phyloP scores from a whole-genome alignment of 2,113 vertebrate genomes.

The Dascyllus trimaculatus region DNA sequence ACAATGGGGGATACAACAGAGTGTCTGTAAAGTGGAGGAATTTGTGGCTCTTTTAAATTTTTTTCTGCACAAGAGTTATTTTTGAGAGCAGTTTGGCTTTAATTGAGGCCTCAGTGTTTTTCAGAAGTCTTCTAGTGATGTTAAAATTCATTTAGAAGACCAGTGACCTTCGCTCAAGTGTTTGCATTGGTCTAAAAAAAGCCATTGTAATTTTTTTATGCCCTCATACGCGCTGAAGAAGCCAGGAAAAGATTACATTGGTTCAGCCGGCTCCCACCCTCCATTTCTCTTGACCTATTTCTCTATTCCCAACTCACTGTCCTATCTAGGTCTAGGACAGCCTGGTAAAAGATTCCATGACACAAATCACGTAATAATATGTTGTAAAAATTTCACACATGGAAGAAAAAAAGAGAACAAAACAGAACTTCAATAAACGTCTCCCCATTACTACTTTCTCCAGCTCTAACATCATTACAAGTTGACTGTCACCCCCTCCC shows the following conservation, averaged over 20 bases:
- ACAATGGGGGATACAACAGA: constrained; percentile 29
- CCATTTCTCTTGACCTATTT: constrained; percentile 78
- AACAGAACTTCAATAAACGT: too few relatives aligned
- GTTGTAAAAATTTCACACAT: not conserved
- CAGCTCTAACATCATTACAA: not conserved
- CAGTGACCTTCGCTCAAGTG: not conserved
- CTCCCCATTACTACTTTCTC: too few relatives aligned
- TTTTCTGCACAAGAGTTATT: not conserved
- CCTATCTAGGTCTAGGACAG: constrained; percentile 76
- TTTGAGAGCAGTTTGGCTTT: not conserved
- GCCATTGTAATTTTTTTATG: not conserved
- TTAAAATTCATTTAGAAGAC: not conserved
- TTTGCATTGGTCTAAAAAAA: constrained; percentile 1
- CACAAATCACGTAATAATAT: constrained; percentile 2
- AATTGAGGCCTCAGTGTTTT: not conserved
- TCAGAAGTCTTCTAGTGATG: not conserved
- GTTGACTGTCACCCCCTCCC: not conserved
- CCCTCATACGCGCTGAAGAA: constrained; percentile 18
- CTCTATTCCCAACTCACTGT: constrained; percentile 69
- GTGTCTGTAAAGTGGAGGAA: not conserved
- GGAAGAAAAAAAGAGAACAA: not conserved
- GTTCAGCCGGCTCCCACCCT: constrained; percentile 54
- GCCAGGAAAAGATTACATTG: constrained; percentile 27
- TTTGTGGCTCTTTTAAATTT: constrained; percentile 1
- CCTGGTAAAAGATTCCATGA: constrained; percentile 39